phyloP scores from a whole-genome alignment of 2,888 invertebrate genomes.

The Fissipunctia ypsillon region DNA sequence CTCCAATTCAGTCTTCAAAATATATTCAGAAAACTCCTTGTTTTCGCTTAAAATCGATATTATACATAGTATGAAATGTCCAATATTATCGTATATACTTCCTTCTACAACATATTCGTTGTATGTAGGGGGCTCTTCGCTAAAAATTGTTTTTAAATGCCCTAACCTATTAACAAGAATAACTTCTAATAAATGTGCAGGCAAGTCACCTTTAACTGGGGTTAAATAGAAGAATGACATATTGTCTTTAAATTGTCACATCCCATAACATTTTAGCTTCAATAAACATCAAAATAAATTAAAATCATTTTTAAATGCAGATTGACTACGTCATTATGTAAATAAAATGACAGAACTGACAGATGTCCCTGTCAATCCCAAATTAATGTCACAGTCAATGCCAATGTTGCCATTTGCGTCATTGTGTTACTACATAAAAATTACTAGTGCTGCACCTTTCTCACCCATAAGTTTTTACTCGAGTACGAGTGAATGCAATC shows the following conservation, averaged over 20 bases:
- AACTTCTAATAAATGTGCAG: conserved; percentile 89
- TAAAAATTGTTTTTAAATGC: conserved; percentile 84
- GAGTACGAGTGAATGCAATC: neutral
- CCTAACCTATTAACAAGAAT: conserved; percentile 88
- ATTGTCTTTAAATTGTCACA: conserved; percentile 27
- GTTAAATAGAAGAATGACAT: conserved; percentile 91
- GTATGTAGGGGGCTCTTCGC: conserved; percentile 76
- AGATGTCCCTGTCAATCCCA: neutral
- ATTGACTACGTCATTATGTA: neutral
- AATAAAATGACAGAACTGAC: neutral
- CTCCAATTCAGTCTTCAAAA: conserved; percentile 80
- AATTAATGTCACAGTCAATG: neutral
- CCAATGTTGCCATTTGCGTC: conserved; percentile 12
- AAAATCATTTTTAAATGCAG: neutral
- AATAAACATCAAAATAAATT: neutral
- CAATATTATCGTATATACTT: conserved; percentile 90
- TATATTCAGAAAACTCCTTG: conserved; percentile 76
- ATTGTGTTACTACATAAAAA: neutral
- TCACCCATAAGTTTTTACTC: neutral
- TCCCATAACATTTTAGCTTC: conserved; percentile 30
- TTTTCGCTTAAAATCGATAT: conserved; percentile 77
- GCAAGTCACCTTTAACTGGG: conserved; percentile 89
- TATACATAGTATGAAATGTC: conserved; percentile 90
- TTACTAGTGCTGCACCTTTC: neutral
- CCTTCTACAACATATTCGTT: conserved; percentile 91